Percentiles rank a stretch among this genome's conserved stretches.
phyloP scores from a whole-genome alignment of 2,797 vertebrate species.

The Acanthurus lineatus region DNA sequence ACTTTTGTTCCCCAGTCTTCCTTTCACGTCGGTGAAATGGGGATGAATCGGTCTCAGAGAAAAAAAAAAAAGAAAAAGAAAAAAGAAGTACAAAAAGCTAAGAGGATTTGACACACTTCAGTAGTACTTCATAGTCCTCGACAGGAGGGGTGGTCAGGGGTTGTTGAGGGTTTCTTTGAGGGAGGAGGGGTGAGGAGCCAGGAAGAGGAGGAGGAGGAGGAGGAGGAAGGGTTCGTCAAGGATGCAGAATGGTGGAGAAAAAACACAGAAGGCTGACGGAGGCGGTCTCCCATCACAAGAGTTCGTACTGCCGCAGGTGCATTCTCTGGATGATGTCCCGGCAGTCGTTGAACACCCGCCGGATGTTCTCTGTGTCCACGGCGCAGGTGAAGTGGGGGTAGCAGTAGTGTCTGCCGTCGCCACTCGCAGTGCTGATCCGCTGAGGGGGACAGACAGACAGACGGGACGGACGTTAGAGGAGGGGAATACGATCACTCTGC shows the following conservation, averaged over 20 bases:
- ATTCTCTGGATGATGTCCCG: conserved; percentile 99
- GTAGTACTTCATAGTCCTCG: conserved; percentile 89
- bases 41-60: conserved; percentile 68
- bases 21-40: conserved; percentile 69
- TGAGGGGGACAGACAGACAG: conserved; percentile 59
- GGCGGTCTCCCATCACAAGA: conserved; percentile 92
- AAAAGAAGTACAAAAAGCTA: conserved; percentile 67
- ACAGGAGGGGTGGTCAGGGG: conserved; percentile 71
- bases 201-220: conserved; percentile 62
- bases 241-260: conserved; percentile 87
- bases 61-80: conserved; percentile 16
- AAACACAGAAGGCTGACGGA: conserved; percentile 83
- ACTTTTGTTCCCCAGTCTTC: conserved; percentile 72
- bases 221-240: conserved; percentile 65
- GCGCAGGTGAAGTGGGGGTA: conserved; percentile 99
- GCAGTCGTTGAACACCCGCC: conserved; percentile 98
- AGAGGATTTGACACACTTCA: conserved; percentile 88
- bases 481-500: not conserved
- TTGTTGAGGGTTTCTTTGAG: conserved; percentile 62
- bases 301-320: conserved; percentile 99
- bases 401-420: conserved; percentile 97
- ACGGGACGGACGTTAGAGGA: not conserved
- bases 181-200: conserved; percentile 35
- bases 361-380: conserved; percentile 99
- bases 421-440: conserved; percentile 98